A percentile compares a stretch with the other conserved stretches of the same genome.
Evolutionary conservation across 2,888 invertebrate species (phyloP).

Genomic region (Zootermopsis nevadensis): DNA sequence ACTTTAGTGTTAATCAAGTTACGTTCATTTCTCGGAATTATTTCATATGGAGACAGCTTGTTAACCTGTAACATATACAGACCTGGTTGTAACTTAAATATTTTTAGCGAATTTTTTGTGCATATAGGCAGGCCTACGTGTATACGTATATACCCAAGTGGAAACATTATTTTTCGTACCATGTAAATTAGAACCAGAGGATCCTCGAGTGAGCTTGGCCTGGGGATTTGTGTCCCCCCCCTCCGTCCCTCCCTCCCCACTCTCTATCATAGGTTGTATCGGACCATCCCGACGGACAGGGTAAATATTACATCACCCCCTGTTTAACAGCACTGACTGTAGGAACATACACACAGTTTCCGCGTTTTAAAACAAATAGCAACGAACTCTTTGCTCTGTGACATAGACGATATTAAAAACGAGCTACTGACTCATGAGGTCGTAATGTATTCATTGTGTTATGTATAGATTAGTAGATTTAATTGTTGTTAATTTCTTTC

Average conservation of each 20-base stretch:
- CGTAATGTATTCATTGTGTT: too few relatives aligned
- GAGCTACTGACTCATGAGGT: too few relatives aligned
- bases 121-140: too few relatives aligned
- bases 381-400: too few relatives aligned
- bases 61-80: neutral
- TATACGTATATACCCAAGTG: neutral
- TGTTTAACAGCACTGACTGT: neutral
- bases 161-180: constrained; percentile 25
- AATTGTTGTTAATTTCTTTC: too few relatives aligned
- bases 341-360: neutral
- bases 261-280: neutral
- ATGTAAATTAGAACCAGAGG: constrained; percentile 20
- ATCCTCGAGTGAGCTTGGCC: constrained; percentile 11
- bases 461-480: too few relatives aligned
- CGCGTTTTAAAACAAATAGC: neutral
- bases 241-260: neutral
- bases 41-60: neutral
- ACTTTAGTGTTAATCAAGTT: too few relatives aligned
- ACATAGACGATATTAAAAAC: too few relatives aligned
- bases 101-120: neutral
- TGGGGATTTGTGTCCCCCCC: constrained; percentile 9
- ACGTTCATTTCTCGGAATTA: neutral
- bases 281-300: neutral
- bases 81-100: neutral
- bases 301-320: constrained; percentile 18